Evolutionary conservation across 2,888 invertebrate species (phyloP), one percentile per base, ranked within the genome.

Genomic region (Torymus tubicola): DNA sequence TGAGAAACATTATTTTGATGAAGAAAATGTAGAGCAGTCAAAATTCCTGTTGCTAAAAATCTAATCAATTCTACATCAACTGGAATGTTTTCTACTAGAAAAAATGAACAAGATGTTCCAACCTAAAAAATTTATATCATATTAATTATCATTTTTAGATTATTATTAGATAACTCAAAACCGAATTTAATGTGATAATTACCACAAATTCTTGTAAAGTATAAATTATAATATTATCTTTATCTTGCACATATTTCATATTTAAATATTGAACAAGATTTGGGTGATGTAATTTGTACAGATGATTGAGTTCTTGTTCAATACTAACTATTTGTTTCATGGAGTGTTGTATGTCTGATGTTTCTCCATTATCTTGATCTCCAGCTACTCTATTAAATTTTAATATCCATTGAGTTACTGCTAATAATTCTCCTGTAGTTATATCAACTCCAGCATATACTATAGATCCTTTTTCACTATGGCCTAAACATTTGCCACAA

Each of bases 1-100:
- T 98, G 97, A 16, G 96, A 94, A 1, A 97, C 94, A 83, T 96
- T 95, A 82, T 95, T 95, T 85, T 94, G 93, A 88, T 98, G 98
- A 77, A 98, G 92, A 88, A 94, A 96, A 58, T 94, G 93, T 53
- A 98, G 91, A 14, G 95, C 96, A 73, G 94, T 93, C 3, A 97
- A 92, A 50, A 97, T 93, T 52, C 96, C 96, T 68, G 92, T 92
- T 0, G 95, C 95, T 53, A 97, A 93, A 87, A 93, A 93, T 53
- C 95, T 92, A 10, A 96, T 87, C 75, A 94, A 89, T 78, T 93
- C 92, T 10, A 92, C 87, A 64, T 93, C 92, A 18, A 93, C 87
- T 57, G 92, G 91, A 70, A 93, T 89, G 84, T 92, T 92, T 83
- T 92, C 92, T 81, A 89, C 91, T 5, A 94, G 85, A 86, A 93